Base-by-base conservation (phyloP, 2,888 invertebrate species). In the Hedychridium roseum region DNA sequence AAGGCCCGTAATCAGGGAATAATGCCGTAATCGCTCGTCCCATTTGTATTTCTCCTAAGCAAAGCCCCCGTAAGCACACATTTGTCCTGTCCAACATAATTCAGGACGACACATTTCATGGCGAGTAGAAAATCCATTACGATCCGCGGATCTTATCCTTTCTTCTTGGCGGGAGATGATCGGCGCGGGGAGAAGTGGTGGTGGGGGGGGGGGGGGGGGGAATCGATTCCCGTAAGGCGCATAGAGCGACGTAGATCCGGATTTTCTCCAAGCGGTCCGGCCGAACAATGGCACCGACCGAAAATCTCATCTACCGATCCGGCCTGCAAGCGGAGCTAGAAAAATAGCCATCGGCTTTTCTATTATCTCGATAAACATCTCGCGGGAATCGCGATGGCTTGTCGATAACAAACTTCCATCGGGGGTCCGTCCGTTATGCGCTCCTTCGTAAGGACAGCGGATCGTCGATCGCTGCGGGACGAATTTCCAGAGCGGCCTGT, bases 281-380 rank as follows among this genome's bases (percentile, higher is more conserved):
- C 30, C 26, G 27, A 35, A 16, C 42, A 15, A 12, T 11, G 21
- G 3, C 31, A 5, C 9, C 48, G 30, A 30, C 20, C 23, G 39
- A 37, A 27, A 28, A 28, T 44, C 50, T 32, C 43, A 43, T 27
- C 9, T 9, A 9, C 17, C 39, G 36, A 14, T 45, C 17, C 15
- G 35, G 14, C 17, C 35, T 28, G 49, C 26, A 45, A 46, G 23
- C 42, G 23, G 37, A 2, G 20, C 26, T 43, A 44, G 45, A 61
- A 56, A 61, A 61, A 58, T 58, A 47, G 44, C 43, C 44, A 53
- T 42, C 41, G 47, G 47, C 26, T 56, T 61, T 58, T 61, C 58
- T 53, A 52, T 58, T 56, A 51, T 53, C 31, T 39, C 53, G 58
- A 61, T 58, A 58, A 58, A 50, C 50, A 58, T 61, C 49, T 51